phyloP scores from a whole-genome alignment of 2,797 vertebrate genomes.

The Tolypeutes matacus region DNA sequence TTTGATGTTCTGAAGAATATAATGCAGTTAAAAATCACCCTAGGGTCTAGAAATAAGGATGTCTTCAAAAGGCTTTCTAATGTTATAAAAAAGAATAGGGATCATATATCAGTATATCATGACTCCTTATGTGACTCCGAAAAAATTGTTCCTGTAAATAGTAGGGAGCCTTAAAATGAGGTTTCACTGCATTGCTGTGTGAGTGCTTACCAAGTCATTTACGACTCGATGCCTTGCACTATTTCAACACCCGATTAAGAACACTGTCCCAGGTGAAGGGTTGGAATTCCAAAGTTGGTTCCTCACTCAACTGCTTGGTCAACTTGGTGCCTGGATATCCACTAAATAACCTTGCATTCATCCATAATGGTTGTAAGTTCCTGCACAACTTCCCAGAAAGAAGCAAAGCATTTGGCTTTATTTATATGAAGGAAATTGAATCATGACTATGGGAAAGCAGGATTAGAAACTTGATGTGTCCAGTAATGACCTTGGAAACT shows the following conservation, averaged over 20 bases:
- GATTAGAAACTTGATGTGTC: slow-evolving; percentile 36
- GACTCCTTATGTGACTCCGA: neutral
- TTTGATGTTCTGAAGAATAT: neutral
- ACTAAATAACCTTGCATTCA: neutral
- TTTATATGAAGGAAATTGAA: slow-evolving; percentile 49
- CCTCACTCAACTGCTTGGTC: neutral
- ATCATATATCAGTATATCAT: neutral
- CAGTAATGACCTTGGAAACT: slow-evolving; percentile 19
- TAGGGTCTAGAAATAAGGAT: neutral
- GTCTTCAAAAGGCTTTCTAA: neutral
- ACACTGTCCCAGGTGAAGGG: neutral
- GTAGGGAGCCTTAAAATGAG: neutral
- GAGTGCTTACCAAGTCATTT: neutral
- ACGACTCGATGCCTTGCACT: neutral
- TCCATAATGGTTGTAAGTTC: neutral
- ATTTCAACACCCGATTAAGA: neutral
- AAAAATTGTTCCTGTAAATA: neutral
- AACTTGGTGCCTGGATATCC: neutral
- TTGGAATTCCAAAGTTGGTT: neutral
- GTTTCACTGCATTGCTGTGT: neutral
- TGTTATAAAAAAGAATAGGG: neutral
- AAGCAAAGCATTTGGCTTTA: neutral
- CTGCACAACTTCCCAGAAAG: slow-evolving; percentile 51
- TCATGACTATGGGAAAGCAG: neutral
- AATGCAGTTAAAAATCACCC: neutral